A percentile compares a stretch with the other conserved stretches of the same genome.
These are phyloP conservation scores for Hucho hucho DNA, from an alignment of 2,113 vertebrate species.

Conservation along the genomic window DNA sequence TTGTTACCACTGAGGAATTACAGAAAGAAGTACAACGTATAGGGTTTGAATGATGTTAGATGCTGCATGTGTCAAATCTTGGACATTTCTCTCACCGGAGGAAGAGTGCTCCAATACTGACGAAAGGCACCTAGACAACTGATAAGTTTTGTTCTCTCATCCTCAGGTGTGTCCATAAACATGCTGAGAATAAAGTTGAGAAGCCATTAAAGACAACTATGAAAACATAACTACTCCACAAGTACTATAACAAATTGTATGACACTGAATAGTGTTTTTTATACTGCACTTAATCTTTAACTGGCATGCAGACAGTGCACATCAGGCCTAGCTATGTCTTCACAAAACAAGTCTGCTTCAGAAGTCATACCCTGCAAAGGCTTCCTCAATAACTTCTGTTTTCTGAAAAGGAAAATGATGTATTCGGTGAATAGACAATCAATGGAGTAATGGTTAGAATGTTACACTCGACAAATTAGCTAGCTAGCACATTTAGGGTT, in stretches of 20 bases:
- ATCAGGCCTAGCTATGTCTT: too few relatives aligned
- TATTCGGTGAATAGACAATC: slow-evolving; percentile 17
- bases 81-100: slow-evolving; percentile 77
- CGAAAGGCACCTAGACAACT: slow-evolving; percentile 93
- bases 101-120: slow-evolving; percentile 91
- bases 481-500: too few relatives aligned
- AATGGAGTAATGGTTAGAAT: neutral
- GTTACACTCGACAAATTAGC: slow-evolving; percentile 19
- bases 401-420: slow-evolving; percentile 73
- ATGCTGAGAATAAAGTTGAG: slow-evolving; percentile 75
- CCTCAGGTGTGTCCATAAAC: slow-evolving; percentile 97
- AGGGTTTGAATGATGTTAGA: too few relatives aligned
- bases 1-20: neutral
- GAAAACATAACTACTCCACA: neutral
- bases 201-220: neutral
- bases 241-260: neutral
- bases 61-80: neutral
- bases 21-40: neutral
- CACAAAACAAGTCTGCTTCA: neutral
- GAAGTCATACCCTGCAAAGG: slow-evolving; percentile 90
- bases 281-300: neutral
- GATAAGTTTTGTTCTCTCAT: slow-evolving; percentile 92
- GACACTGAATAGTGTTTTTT: too few relatives aligned
- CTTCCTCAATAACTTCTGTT: slow-evolving; percentile 97
- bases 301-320: neutral